Percentiles rank a stretch among this genome's conserved stretches.
phyloP scores from a whole-genome alignment of 1,140 invertebrate species.

The Trachymyrmex septentrionalis region DNA sequence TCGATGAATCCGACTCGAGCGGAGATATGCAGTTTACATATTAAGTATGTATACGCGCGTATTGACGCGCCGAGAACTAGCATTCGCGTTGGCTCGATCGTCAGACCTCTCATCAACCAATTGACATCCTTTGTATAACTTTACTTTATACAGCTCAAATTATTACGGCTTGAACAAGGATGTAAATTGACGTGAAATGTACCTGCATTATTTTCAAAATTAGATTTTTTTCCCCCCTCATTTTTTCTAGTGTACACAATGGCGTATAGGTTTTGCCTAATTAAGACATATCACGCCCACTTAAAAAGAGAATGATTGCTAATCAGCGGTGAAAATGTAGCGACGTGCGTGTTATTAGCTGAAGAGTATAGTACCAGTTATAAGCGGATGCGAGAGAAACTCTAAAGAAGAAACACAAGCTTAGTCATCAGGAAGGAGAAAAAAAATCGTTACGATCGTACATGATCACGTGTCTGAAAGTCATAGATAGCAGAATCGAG shows the following conservation, averaged over 20 bases:
- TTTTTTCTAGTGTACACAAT: no score
- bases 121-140: conserved; percentile 53
- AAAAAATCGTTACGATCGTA: not conserved
- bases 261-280: not conserved
- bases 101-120: conserved; percentile 51
- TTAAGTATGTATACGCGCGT: conserved; percentile 42
- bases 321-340: not conserved
- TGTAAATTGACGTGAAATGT: conserved; percentile 10
- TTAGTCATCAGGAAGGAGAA: not conserved
- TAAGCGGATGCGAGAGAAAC: not conserved
- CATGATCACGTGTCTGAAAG: not conserved
- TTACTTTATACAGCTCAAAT: conserved; percentile 5
- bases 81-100: conserved; percentile 55
- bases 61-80: conserved; percentile 56
- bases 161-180: not conserved
- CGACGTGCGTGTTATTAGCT: not conserved
- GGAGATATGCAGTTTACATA: conserved; percentile 55
- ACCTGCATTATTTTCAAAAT: conserved; percentile 1
- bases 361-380: not conserved
- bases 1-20: conserved; percentile 66
- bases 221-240: not conserved
- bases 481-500: not conserved
- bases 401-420: not conserved
- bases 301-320: not conserved
- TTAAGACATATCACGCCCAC: not conserved